Evolutionary conservation across 2,888 invertebrate genomes (phyloP), one percentile per base, ranked within the genome.

Genomic region (Ariolimax columbianus): DNA sequence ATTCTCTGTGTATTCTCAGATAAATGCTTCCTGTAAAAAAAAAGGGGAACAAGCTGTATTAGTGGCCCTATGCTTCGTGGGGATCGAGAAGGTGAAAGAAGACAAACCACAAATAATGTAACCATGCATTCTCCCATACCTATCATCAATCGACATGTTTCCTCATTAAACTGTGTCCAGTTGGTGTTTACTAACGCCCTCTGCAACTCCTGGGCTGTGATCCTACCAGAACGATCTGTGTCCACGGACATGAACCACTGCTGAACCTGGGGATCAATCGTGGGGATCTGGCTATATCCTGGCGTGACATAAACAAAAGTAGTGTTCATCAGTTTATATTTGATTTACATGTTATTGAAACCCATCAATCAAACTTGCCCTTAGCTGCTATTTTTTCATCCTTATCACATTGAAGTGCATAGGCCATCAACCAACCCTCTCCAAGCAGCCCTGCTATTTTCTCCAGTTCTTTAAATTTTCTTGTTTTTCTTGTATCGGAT

Each of bases 231-330:
- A 40, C 96, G 95, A 92, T 98, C 97, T 89, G 95, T 95, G 92
- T 98, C 98, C 0, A 98, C 97, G 30, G 97, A 96, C 51, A 94
- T 94, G 93, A 98, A 98, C 97, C 97, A 97, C 91, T 96, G 96
- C 89, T 96, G 96, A 0, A 97, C 96, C 93, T 97, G 96, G 0
- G 97, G 97, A 81, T 95, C 95, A 0, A 92, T 88, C 96, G 94
- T 88, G 17, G 89, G 89, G 0, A 80, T 68, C 63, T 83, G 77
- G 23, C 78, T 72, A n/a, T 77, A 79, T 1, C 66, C 81, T 83
- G 66, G 47, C n/a, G 11, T n/a, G n/a, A 55, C 9, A 55, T 17
- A 19, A 19, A 19, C 23, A 55, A 55, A 55, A 17, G 55, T 17
- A 23, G 23, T 55, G 19, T 55, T 23, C 55, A 23, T 55, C 55